These are phyloP conservation scores for Acrobasis suavella DNA, from an alignment of 2,888 invertebrate genomes.

Conservation along the genomic window DNA sequence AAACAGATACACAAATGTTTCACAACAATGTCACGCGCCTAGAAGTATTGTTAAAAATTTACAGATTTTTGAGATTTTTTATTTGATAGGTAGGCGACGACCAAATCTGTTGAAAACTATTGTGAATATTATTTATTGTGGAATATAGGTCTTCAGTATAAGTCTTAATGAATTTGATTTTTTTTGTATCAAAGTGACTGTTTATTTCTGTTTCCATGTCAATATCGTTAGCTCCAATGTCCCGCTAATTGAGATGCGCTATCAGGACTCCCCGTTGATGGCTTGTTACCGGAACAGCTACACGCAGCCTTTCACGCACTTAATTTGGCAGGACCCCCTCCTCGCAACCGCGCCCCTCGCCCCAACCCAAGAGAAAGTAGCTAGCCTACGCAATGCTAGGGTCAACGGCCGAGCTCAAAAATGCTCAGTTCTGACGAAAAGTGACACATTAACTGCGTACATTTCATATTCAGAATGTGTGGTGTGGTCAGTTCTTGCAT, in stretches of 20 bases:
- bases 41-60: neutral
- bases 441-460: constrained; percentile 76
- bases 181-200: neutral
- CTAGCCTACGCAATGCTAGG: constrained; percentile 80
- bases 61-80: neutral
- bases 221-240: neutral
- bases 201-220: neutral
- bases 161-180: neutral
- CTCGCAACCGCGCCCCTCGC: constrained; percentile 58
- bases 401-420: constrained; percentile 80
- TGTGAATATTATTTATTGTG: too few species aligned
- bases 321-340: constrained; percentile 80
- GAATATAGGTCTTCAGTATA: too few species aligned
- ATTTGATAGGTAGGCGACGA: neutral
- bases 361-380: constrained; percentile 78
- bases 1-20: constrained; percentile 41
- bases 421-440: constrained; percentile 78
- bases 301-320: constrained; percentile 78
- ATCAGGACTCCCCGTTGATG: constrained; percentile 37
- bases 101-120: neutral
- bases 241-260: constrained; percentile 16
- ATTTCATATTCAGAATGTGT: constrained; percentile 78
- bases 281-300: constrained; percentile 56
- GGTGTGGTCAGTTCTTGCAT: constrained; percentile 76
- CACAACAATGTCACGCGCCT: constrained; percentile 34